Evolutionary conservation across 2,888 invertebrate genomes (phyloP), one percentile per base, ranked within the genome.

Genomic region (Sarcophaga carnaria): DNA sequence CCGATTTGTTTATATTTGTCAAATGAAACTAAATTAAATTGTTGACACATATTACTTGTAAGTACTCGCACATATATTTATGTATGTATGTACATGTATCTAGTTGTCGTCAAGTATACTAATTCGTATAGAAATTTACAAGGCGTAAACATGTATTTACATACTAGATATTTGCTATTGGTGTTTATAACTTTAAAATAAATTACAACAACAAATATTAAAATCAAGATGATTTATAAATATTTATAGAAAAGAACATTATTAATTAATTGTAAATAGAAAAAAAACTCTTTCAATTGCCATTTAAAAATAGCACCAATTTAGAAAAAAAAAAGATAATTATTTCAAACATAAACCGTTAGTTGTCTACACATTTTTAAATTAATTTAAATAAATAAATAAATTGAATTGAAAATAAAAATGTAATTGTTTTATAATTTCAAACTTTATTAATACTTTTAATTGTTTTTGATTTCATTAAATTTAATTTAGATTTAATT

Each of bases 1-100:
- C 12, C 17, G 81, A 80, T 75, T 78, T 87, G 81, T 84, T 84
- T 84, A 75, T 84, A 79, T 84, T 87, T 84, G 79, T 62, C 83
- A 87, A 84, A 87, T 87, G 83, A 84, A 87, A 75, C 60, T 87
- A 75, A 87, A 87, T 84, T 84, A 83, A 87, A 79, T 81, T 84
- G 86, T 75, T 87, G 86, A 74, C 83, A 81, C 83, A 84, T 84
- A 63, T 71, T 84, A 79, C 69, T 82, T 77, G 54, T 59, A 69
- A 63, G 63, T 80, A 37, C 37, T 37, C 1, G 8, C 0, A 37
- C 37, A 37, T 37, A 8, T 0, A 10, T 37, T 8, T 2, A 8
- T 6, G 0, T 37, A 37, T 1, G 1, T 37, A 37, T 1, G 37
- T 37, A 37, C 10, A 37, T 10, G 10, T 37, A 37, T 10, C 10